Conservation (phyloP, 2,888 invertebrate species). For the Drymonia ruficornis region DNA sequence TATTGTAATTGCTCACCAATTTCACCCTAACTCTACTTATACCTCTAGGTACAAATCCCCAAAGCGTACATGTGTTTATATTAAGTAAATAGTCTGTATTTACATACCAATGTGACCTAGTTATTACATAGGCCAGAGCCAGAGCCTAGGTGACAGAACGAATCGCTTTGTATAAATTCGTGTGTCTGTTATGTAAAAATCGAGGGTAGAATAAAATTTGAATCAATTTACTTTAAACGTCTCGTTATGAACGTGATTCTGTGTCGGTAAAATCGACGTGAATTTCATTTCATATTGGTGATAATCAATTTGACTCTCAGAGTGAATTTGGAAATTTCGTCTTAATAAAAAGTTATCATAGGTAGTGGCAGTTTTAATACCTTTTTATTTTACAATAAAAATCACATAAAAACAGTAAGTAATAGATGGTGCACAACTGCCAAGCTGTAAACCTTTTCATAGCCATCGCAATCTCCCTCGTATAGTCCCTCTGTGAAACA, state of each 20-base stretch:
- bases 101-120: neutral
- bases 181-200: neutral
- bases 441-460: neutral
- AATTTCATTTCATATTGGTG: too few relatives aligned
- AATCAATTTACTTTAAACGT: neutral
- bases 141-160: neutral
- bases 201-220: neutral
- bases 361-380: too few relatives aligned
- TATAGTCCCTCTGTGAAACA: neutral
- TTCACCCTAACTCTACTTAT: too few relatives aligned
- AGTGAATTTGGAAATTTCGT: too few relatives aligned
- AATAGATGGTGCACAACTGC: too few relatives aligned
- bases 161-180: neutral
- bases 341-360: too few relatives aligned
- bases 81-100: neutral
- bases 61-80: neutral
- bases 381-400: too few relatives aligned
- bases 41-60: neutral
- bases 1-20: too few relatives aligned
- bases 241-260: neutral
- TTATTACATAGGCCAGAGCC: too few relatives aligned
- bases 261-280: too few relatives aligned
- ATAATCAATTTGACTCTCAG: too few relatives aligned
- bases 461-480: neutral
- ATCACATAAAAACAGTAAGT: too few relatives aligned